phyloP scores from a whole-genome alignment of 2,113 vertebrate species.

The Turnix velox region DNA sequence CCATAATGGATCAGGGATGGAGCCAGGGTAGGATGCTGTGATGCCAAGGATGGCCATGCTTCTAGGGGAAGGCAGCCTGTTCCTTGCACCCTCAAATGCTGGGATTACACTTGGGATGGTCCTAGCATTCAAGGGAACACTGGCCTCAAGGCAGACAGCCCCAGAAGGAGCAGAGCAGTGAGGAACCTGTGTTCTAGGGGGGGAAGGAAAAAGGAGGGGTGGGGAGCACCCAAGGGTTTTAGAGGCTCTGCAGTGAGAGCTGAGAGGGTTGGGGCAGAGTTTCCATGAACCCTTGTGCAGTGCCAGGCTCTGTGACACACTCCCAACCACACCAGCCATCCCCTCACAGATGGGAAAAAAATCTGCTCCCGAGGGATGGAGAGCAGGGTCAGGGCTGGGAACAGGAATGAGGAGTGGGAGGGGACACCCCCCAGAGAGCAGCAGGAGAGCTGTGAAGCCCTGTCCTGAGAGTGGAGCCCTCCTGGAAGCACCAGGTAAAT shows the following conservation, averaged over 20 bases:
- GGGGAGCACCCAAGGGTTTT: not conserved
- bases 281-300: fast-evolving
- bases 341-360: not conserved
- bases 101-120: not conserved
- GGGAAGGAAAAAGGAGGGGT: not conserved
- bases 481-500: not conserved
- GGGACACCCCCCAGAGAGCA: not conserved
- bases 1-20: not conserved
- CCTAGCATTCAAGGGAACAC: not conserved
- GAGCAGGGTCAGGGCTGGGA: too few species aligned
- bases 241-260: not conserved
- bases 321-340: not conserved
- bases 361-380: not conserved
- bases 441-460: not conserved
- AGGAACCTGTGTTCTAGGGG: not conserved
- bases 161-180: not conserved
- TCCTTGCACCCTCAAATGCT: not conserved
- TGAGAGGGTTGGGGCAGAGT: not conserved
- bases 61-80: fast-evolving
- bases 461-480: not conserved
- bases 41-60: not conserved
- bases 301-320: fast-evolving
- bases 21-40: fast-evolving
- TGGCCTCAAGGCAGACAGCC: not conserved
- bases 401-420: too few species aligned